Conservation (phyloP, 2,888 invertebrate genomes). For the Pammene fasciana region DNA sequence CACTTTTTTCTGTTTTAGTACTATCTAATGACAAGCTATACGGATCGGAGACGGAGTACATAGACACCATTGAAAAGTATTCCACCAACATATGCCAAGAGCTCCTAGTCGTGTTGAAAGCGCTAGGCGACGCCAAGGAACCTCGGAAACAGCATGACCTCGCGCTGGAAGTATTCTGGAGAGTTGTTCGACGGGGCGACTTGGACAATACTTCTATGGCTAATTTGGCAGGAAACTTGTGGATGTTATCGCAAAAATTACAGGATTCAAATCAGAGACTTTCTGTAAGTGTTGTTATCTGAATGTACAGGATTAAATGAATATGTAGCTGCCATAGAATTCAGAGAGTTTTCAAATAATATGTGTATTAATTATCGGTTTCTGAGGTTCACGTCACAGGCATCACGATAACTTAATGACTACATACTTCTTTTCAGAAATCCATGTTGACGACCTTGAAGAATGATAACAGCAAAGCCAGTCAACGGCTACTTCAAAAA, state of each 20-base stretch:
- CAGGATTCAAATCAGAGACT: constrained; percentile 66
- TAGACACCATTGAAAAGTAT: constrained; percentile 90
- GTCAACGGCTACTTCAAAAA: constrained; percentile 60
- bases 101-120: constrained; percentile 87
- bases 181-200: constrained; percentile 86
- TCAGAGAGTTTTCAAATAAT: no score
- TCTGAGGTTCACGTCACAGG: no score
- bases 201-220: constrained; percentile 84
- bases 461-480: constrained; percentile 54
- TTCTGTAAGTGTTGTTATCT: constrained; percentile 56
- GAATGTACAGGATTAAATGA: neutral
- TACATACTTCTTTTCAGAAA: constrained; percentile 62
- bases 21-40: constrained; percentile 97
- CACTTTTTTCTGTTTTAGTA: constrained; percentile 78
- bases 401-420: no score
- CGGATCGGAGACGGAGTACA: constrained; percentile 93
- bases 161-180: constrained; percentile 88
- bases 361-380: no score
- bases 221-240: constrained; percentile 90
- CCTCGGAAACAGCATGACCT: constrained; percentile 87
- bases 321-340: no score
- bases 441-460: constrained; percentile 61
- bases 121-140: constrained; percentile 86
- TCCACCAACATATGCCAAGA: constrained; percentile 90
- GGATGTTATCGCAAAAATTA: constrained; percentile 89